Base-by-base conservation (phyloP, 23 tunicate species). In the Ascidia mentula region DNA sequence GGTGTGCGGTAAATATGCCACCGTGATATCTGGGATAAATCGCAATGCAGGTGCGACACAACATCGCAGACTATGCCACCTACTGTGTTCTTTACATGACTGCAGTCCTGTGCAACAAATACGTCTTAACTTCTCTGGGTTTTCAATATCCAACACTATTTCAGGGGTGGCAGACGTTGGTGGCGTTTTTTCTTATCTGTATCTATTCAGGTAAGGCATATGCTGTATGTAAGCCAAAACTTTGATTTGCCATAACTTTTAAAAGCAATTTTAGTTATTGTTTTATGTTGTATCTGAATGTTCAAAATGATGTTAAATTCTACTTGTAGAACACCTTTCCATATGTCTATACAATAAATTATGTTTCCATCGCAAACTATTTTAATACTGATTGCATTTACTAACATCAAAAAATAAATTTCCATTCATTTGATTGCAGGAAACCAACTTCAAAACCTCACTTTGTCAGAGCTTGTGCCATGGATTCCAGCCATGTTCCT, bases 61-160 rank as follows among this genome's bases (percentile, higher is more conserved):
- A 53, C 46, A 36, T 61, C 1, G 65, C 24, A 28, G 97, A 86
- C 34, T 91, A 91, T 78, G 72, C 78, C 9, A 60, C 86, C 24
- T 92, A 92, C 38, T 74, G 89, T 45, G 69, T 84, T 22, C 76
- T 93, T 65, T 93, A 84, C 46, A 46, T 77, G 40, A 78, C 87
- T 31, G 77, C 93, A 59, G 84, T 88, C 6, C 31, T 93, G 26
- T 88, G 93, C 80, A 93, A 93, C 81, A 93, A 93, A 74, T 93
- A 87, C 77, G 98, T 93, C 15, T 73, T 93, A 46, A 88, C 82
- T 34, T 80, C 93, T 1, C 60, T 93, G 59, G 98, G 98, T 2
- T 93, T 93, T 76, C 98, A 93, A 72, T 93, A 88, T 72, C 98
- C 98, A 37, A 93, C 98, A 24, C 76, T 93, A 46, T 93, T 93